Percentiles rank a stretch among this genome's conserved stretches.
These are phyloP conservation scores for Spea multiplicata DNA, from an alignment of 2,113 vertebrate genomes.

Conservation along the genomic window DNA sequence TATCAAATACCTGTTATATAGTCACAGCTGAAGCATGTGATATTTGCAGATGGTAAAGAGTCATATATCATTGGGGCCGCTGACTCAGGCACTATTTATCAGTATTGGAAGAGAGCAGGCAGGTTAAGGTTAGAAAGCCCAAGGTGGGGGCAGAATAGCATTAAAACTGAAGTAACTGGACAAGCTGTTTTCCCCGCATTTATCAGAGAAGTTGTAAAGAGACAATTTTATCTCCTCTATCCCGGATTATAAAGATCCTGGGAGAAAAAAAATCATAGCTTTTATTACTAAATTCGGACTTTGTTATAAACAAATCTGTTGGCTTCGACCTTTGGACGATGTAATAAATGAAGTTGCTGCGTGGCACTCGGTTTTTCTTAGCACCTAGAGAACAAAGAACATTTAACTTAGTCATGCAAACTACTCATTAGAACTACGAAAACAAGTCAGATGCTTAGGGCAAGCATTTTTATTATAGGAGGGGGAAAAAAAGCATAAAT, in stretches of 20 bases:
- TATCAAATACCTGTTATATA: background rate
- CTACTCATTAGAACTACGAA: conserved; percentile 8
- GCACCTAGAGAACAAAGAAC: conserved; percentile 60
- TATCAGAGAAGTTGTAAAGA: conserved; percentile 61
- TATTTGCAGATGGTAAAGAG: conserved; percentile 4
- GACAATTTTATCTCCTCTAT: conserved; percentile 47
- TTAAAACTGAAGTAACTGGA: background rate
- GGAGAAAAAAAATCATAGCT: conserved; percentile 48
- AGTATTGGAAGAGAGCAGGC: conserved; percentile 3
- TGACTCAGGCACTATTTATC: conserved; percentile 41
- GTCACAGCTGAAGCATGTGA: background rate
- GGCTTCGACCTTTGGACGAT: conserved; percentile 69
- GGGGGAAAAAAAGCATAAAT: background rate
- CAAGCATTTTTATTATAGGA: background rate
- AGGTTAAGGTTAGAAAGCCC: conserved; percentile 21
- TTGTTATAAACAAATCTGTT: conserved; percentile 62
- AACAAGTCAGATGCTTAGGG: conserved; percentile 12
- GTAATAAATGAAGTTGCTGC: conserved; percentile 60
- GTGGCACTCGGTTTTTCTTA: conserved; percentile 61
- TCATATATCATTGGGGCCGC: conserved; percentile 14
- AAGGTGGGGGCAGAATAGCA: background rate
- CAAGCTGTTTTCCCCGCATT: conserved; percentile 51
- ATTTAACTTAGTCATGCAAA: conserved; percentile 52
- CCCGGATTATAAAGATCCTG: conserved; percentile 49
- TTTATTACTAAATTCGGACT: conserved; percentile 63